A percentile compares a stretch with the other conserved stretches of the same genome.
Conservation (phyloP, 2,113 vertebrate genomes). For the Aptenodytes forsteri region DNA sequence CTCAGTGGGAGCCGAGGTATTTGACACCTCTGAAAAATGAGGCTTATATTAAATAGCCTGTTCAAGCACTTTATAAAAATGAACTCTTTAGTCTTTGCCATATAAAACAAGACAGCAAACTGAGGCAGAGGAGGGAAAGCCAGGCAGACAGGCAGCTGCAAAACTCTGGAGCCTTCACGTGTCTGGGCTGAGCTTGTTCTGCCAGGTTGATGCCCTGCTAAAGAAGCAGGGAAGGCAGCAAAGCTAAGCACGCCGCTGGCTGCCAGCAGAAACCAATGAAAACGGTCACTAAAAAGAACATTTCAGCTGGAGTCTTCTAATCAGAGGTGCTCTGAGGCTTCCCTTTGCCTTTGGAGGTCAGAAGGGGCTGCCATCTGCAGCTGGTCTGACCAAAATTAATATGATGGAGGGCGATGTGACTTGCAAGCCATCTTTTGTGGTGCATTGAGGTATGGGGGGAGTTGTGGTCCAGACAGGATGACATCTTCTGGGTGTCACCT, state of each 20-base stretch:
- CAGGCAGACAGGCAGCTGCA: not conserved
- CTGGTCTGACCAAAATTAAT: not conserved
- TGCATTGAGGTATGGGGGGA: not conserved
- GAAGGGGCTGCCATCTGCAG: not conserved
- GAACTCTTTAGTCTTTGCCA: not conserved
- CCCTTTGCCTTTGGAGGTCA: not conserved
- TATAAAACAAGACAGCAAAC: slow-evolving; percentile 7
- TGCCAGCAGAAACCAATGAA: not conserved
- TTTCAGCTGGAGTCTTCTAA: not conserved
- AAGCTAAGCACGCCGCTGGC: not conserved
- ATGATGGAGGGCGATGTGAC: fast-evolving
- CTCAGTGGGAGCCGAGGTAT: not conserved
- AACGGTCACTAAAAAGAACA: not conserved
- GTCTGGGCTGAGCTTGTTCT: not conserved
- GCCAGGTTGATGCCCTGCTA: not conserved
- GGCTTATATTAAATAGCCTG: not conserved
- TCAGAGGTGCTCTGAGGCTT: not conserved
- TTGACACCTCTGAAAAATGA: not conserved
- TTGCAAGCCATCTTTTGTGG: not conserved
- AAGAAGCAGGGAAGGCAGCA: not conserved
- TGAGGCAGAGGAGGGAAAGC: not conserved
- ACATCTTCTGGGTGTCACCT: not conserved
- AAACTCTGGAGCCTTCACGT: not conserved
- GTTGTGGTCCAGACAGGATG: not conserved
- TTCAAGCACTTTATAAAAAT: not conserved